A percentile compares a stretch with the other conserved stretches of the same genome.
Evolutionary conservation across 2,888 invertebrate species (phyloP).

Genomic region (Sarcophaga variegata): DNA sequence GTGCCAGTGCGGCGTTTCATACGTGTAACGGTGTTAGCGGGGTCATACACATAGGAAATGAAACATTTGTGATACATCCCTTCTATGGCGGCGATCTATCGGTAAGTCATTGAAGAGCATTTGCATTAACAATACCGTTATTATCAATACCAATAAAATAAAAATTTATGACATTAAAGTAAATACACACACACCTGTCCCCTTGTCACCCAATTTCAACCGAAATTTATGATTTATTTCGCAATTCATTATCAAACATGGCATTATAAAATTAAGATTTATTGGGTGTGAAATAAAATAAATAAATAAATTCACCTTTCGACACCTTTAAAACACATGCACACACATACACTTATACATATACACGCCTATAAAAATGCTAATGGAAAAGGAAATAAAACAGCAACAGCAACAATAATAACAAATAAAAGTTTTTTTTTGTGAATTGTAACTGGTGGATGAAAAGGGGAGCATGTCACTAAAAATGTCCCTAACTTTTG

Average conservation of each 20-base stretch:
- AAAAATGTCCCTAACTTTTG: conserved; percentile 11
- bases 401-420: neutral
- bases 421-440: conserved; percentile 15
- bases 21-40: conserved; percentile 99
- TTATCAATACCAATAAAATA: neutral
- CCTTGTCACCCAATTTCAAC: neutral
- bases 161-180: conserved; percentile 12
- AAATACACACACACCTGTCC: neutral
- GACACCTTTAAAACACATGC: conserved; percentile 34
- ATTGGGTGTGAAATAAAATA: conserved; percentile 47
- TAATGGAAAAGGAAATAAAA: neutral
- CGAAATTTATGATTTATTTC: neutral
- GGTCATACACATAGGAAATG: conserved; percentile 98
- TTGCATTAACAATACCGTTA: conserved; percentile 10
- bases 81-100: conserved; percentile 98
- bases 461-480: neutral
- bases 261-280: conserved; percentile 35
- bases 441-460: neutral
- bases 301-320: conserved; percentile 38
- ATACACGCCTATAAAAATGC: neutral
- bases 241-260: neutral
- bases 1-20: conserved; percentile 97
- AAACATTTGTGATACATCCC: conserved; percentile 98
- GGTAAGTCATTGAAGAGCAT: conserved; percentile 85
- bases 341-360: too few species aligned